Evolutionary conservation across 2,888 invertebrate genomes (phyloP).

Genomic region (Drosophila mimica): DNA sequence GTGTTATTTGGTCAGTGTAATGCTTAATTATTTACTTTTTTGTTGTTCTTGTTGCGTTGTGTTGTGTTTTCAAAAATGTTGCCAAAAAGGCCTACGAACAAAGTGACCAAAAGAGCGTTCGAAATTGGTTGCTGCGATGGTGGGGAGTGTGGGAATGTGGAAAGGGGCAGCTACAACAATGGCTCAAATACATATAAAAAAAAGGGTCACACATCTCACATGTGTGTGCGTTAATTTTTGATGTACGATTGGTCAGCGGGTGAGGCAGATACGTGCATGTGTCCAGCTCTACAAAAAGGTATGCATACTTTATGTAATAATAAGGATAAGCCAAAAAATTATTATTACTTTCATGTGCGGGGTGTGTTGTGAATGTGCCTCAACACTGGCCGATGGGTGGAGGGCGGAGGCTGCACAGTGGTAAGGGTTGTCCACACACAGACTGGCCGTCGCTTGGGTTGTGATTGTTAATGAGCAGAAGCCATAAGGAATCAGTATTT

Average conservation of each 20-base stretch:
- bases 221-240: conserved; percentile 80
- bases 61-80: conserved; percentile 46
- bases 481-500: conserved; percentile 28
- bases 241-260: conserved; percentile 74
- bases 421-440: conserved; percentile 52
- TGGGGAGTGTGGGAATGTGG: not conserved
- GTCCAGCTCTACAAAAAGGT: conserved; percentile 65
- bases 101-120: conserved; percentile 69
- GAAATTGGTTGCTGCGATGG: conserved; percentile 10
- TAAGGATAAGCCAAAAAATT: conserved; percentile 83
- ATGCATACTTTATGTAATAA: conserved; percentile 82
- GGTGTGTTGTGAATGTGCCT: not conserved
- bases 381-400: not conserved
- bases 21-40: conserved; percentile 80
- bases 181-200: conserved; percentile 39
- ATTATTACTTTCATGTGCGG: conserved; percentile 75
- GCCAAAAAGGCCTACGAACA: conserved; percentile 55
- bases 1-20: conserved; percentile 79
- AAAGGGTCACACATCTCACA: conserved; percentile 72
- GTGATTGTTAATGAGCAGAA: conserved; percentile 54
- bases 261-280: conserved; percentile 1
- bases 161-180: conserved; percentile 42
- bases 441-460: conserved; percentile 4
- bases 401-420: conserved; percentile 1
- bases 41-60: conserved; percentile 26